A percentile compares a stretch with the other conserved stretches of the same genome.
These are phyloP conservation scores for Garrulus glandarius DNA, from an alignment of 2,797 vertebrate genomes.

Conservation along the genomic window DNA sequence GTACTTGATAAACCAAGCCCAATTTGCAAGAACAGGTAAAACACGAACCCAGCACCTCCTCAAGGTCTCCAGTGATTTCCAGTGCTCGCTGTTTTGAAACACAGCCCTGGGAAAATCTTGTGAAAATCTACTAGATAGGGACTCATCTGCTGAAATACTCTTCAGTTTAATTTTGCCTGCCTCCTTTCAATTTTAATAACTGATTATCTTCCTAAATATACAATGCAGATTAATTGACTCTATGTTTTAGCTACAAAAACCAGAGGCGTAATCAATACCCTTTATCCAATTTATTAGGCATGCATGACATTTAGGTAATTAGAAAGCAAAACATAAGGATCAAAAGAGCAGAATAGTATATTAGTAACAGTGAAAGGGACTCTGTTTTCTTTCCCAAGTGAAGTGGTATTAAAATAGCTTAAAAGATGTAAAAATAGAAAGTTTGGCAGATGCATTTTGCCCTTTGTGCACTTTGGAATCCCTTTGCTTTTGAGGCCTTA, in stretches of 20 bases:
- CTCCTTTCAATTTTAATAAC: conserved; percentile 13
- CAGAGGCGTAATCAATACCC: conserved; percentile 10
- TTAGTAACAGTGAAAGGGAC: not conserved
- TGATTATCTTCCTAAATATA: conserved; percentile 31
- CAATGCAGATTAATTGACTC: conserved; percentile 44
- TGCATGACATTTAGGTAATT: conserved; percentile 57
- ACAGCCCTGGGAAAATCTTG: not conserved
- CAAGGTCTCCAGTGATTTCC: not conserved
- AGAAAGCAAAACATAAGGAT: conserved; percentile 25
- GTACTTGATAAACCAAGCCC: not conserved
- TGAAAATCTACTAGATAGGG: not conserved
- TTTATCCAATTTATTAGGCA: conserved; percentile 55
- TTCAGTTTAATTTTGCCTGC: not conserved
- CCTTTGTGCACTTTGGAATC: not conserved
- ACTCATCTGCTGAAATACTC: not conserved
- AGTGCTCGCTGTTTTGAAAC: not conserved
- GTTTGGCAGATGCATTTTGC: conserved; percentile 16
- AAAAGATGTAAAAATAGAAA: conserved; percentile 24
- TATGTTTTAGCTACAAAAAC: not conserved
- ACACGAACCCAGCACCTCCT: not conserved
- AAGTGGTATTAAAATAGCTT: conserved; percentile 29
- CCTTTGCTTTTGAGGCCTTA: not conserved
- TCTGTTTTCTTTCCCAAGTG: conserved; percentile 18
- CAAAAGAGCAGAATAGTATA: not conserved
- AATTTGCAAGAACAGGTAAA: not conserved